Conservation (phyloP, 2,797 vertebrate genomes). For the Spinibarbus caldwelli region DNA sequence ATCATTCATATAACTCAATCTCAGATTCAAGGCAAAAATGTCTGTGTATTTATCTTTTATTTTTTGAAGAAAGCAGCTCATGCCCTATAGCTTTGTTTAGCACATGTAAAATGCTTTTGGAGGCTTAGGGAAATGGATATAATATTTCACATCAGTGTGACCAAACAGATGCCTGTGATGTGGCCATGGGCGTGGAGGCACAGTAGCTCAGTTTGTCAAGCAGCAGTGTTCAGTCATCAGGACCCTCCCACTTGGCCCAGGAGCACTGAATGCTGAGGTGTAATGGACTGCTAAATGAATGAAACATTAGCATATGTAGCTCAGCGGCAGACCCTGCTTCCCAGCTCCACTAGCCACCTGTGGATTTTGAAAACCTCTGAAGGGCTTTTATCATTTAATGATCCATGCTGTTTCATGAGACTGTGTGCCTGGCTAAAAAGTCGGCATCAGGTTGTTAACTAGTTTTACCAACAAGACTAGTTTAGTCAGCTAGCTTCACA, state of each 20-base stretch:
- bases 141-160: constrained; percentile 13
- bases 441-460: not conserved
- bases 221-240: constrained; percentile 24
- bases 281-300: constrained; percentile 45
- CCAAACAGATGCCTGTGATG: constrained; percentile 22
- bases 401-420: not conserved
- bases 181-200: not conserved
- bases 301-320: constrained; percentile 54
- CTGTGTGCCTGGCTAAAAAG: not conserved
- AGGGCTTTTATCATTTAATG: not conserved
- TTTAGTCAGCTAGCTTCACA: not conserved
- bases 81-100: not conserved
- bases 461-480: not conserved
- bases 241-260: constrained; percentile 18
- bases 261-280: constrained; percentile 10
- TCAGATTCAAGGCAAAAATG: not conserved
- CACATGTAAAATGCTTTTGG: not conserved
- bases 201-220: constrained; percentile 39
- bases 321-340: constrained; percentile 36
- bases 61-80: not conserved
- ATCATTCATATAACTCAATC: too few relatives aligned
- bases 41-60: not conserved
- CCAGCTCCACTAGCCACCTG: constrained; percentile 14
- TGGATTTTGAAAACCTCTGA: constrained; percentile 28
- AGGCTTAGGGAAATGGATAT: not conserved